These are phyloP conservation scores for Bettongia penicillata DNA, from an alignment of 2,113 vertebrate genomes.

Conservation along the genomic window DNA sequence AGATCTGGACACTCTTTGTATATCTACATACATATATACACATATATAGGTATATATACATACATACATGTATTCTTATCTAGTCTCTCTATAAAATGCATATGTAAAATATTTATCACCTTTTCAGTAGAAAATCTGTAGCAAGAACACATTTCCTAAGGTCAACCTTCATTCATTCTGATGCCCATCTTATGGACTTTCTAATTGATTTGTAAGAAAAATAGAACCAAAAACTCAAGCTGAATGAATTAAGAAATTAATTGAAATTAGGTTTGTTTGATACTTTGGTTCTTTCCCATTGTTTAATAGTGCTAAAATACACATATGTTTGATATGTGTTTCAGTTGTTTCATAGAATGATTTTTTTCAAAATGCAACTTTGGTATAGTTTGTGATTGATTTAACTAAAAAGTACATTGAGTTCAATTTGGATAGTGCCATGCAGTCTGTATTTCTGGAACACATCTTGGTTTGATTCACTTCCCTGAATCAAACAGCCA, in stretches of 20 bases:
- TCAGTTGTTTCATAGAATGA: neutral
- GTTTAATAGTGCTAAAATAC: neutral
- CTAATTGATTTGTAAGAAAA: neutral
- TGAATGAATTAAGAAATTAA: neutral
- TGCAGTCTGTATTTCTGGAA: neutral
- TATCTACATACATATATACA: no score
- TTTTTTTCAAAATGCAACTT: neutral
- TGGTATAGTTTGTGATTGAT: neutral
- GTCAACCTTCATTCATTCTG: neutral
- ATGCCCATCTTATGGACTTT: neutral
- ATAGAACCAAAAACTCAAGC: neutral
- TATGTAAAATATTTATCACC: neutral
- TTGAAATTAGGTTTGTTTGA: neutral
- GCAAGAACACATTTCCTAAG: neutral
- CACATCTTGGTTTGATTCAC: slow-evolving; percentile 20
- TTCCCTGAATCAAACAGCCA: slow-evolving; percentile 34
- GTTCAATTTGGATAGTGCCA: neutral
- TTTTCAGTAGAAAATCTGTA: neutral
- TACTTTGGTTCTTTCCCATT: neutral
- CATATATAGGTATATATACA: neutral
- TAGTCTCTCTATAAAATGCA: neutral
- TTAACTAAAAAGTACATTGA: neutral
- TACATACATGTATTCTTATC: neutral
- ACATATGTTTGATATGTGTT: neutral
- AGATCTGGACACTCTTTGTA: no score